Conservation (phyloP, 2,113 vertebrate genomes). For the Crotophaga sulcirostris region DNA sequence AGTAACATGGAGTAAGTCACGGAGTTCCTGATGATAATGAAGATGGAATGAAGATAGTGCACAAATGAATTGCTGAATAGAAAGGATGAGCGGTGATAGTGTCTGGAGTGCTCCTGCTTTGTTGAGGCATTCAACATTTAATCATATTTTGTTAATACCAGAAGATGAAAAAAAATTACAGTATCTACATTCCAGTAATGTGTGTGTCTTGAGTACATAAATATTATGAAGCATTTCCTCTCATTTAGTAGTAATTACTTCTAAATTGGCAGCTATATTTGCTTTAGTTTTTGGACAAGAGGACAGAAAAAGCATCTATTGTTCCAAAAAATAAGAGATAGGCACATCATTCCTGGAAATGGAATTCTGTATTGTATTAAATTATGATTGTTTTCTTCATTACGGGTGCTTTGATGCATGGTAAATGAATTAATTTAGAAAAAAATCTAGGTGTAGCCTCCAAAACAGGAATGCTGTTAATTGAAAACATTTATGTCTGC, state of each 20-base stretch:
- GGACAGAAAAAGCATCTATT: background rate
- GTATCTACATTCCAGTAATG: background rate
- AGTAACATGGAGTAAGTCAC: background rate
- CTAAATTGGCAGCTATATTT: background rate
- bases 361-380: background rate
- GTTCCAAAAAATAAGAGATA: background rate
- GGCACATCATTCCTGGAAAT: background rate
- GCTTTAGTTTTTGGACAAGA: background rate
- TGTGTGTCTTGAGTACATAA: background rate
- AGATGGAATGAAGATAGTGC: background rate
- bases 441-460: background rate
- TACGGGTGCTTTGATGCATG: background rate
- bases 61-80: background rate
- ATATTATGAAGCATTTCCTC: background rate
- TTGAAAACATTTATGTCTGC: background rate
- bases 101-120: background rate
- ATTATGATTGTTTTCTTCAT: background rate
- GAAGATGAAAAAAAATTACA: background rate
- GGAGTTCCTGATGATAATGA: constrained; percentile 2
- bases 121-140: background rate
- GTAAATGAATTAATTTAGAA: background rate
- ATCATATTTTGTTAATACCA: background rate
- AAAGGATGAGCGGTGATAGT: background rate
- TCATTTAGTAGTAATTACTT: background rate
- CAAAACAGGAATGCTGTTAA: background rate